Base-by-base conservation (phyloP, 2,797 vertebrate genomes). In the Garrulus glandarius region DNA sequence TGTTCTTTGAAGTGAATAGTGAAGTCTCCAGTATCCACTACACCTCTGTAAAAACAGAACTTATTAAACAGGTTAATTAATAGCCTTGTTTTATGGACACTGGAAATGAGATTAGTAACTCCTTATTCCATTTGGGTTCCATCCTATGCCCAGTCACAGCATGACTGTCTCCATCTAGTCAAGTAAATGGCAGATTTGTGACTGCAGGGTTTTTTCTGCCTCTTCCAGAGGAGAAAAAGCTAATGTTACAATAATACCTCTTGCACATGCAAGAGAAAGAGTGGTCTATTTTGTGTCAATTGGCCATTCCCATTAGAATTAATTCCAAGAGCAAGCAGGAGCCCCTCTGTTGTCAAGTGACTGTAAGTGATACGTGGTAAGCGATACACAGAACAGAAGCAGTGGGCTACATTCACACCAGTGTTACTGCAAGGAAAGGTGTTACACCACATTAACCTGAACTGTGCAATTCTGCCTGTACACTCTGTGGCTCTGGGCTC, bases 31-130 rank as follows among this genome's bases (percentile, higher is more conserved):
- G 53, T 87, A 59, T 88, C 81, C 60, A 43, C 30, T 57, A 72
- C 8, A 77, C 8, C 52, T 56, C 78, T 83, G 65, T 81, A 80
- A 83, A 89, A 94, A 91, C 43, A 82, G 44, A 27, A 44, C 36
- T 91, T 57, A 76, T 70, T 87, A 63, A n/a, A 44, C 27, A 80
- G 30, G 27, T 71, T 92, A 91, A 91, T 92, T 91, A 95, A 92
- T 34, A 89, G 44, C 68, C 29, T 84, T 87, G 46, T 49, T 92
- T 78, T 63, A 81, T 27, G 39, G 63, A 49, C 47, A 79, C 39
- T 72, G 74, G 43, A 85, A 92, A 92, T 83, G 64, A 71, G 56
- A 71, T 63, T 57, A 91, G 44, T 46, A 68, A 84, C 21, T 65
- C 36, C 67, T 76, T 68, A 12, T 49, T 86, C 68, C 82, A 36